Evolutionary conservation across 2,888 invertebrate species (phyloP).

Genomic region (Hybos culiciformis): DNA sequence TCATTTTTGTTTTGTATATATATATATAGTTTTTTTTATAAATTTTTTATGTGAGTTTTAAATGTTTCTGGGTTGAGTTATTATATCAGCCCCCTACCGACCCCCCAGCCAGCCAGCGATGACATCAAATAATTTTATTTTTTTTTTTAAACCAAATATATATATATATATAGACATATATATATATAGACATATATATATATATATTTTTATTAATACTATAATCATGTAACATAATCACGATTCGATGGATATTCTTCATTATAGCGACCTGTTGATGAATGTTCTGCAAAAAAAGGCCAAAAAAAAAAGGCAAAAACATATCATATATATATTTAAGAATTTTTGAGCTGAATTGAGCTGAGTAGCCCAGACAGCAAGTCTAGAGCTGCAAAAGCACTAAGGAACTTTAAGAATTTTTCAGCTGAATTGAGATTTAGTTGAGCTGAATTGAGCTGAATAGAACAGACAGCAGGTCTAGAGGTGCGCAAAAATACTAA

Average conservation of each 20-base stretch:
- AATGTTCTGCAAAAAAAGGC: slow-evolving; percentile 16
- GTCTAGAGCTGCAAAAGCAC: neutral
- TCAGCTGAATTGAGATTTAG: neutral
- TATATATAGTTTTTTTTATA: too few relatives aligned
- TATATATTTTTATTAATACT: slow-evolving; percentile 15
- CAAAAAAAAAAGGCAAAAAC: slow-evolving; percentile 4
- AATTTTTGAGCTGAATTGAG: neutral
- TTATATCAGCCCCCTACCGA: too few relatives aligned
- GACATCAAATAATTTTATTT: too few relatives aligned
- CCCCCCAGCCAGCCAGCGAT: too few relatives aligned
- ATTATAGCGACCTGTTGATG: slow-evolving; percentile 28
- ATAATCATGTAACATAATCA: slow-evolving; percentile 32
- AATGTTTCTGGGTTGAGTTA: too few relatives aligned
- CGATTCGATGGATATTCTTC: slow-evolving; percentile 31
- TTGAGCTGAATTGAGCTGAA: neutral
- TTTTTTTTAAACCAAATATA: too few relatives aligned
- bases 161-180: too few relatives aligned
- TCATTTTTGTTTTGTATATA: too few relatives aligned
- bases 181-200: too few relatives aligned
- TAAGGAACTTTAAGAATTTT: neutral
- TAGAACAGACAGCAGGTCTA: too few relatives aligned
- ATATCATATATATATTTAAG: neutral
- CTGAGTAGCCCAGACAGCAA: neutral
- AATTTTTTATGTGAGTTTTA: too few relatives aligned
- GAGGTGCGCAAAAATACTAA: too few relatives aligned